These are phyloP conservation scores for Ramazzottius varieornatus DNA, from an alignment of 2,888 invertebrate genomes.

Conservation along the genomic window DNA sequence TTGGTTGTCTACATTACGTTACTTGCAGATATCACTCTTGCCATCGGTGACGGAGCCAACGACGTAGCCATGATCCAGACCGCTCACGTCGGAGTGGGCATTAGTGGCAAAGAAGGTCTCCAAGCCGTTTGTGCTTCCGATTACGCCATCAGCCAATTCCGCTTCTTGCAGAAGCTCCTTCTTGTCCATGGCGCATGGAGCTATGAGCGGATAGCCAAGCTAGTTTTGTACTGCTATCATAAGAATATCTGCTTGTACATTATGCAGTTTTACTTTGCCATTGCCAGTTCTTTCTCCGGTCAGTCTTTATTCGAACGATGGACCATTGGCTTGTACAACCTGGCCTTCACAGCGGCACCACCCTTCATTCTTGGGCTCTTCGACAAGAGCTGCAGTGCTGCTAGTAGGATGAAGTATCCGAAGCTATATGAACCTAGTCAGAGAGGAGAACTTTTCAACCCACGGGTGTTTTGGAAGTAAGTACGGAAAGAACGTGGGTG, in stretches of 20 bases:
- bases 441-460: conserved; percentile 46
- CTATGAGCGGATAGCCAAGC: conserved; percentile 82
- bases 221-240: conserved; percentile 94
- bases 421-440: conserved; percentile 49
- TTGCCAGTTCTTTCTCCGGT: conserved; percentile 92
- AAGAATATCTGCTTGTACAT: conserved; percentile 98
- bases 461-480: background rate
- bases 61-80: conserved; percentile 88
- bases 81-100: conserved; percentile 86
- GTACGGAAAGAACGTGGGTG: too few species aligned
- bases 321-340: conserved; percentile 92
- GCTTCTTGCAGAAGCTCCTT: conserved; percentile 34
- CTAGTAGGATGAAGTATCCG: conserved; percentile 49
- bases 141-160: conserved; percentile 68
- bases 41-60: conserved; percentile 88
- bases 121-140: conserved; percentile 97
- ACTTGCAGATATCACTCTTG: conserved; percentile 59
- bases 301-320: conserved; percentile 95
- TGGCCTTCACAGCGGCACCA: conserved; percentile 80
- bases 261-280: conserved; percentile 82
- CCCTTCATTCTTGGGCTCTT: conserved; percentile 91
- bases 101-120: conserved; percentile 90
- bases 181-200: conserved; percentile 98
- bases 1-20: too few species aligned
- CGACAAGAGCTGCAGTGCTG: conserved; percentile 78